phyloP scores from a whole-genome alignment of 2,888 invertebrate species.

The Platycheirus rosarum region DNA sequence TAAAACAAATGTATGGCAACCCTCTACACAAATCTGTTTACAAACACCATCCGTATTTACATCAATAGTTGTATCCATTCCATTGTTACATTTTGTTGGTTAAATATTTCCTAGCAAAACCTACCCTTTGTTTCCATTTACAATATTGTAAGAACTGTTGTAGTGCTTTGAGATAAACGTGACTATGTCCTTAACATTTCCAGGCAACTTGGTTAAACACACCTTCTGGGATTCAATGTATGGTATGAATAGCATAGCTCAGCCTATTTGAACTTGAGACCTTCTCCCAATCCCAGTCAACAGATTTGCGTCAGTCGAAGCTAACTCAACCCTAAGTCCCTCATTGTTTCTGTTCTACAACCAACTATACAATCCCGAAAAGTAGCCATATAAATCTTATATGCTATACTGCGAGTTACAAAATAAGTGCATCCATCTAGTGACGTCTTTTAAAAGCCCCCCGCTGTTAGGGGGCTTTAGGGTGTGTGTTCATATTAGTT shows the following conservation, averaged over 20 bases:
- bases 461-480: not conserved
- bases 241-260: too few relatives aligned
- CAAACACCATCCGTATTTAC: not conserved
- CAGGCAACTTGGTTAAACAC: too few relatives aligned
- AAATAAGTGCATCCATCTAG: constrained; percentile 8
- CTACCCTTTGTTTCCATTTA: constrained; percentile 22
- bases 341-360: too few relatives aligned
- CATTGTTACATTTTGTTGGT: constrained; percentile 1
- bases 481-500: not conserved
- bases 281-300: too few relatives aligned
- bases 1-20: not conserved
- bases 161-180: constrained; percentile 19
- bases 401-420: constrained; percentile 1
- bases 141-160: not conserved
- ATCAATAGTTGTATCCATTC: not conserved
- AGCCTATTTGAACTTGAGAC: too few relatives aligned
- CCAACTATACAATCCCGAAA: too few relatives aligned
- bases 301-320: too few relatives aligned
- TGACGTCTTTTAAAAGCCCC: too few relatives aligned
- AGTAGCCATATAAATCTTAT: too few relatives aligned
- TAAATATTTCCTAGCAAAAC: not conserved
- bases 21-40: not conserved
- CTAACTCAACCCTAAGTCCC: too few relatives aligned
- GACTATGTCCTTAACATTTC: not conserved
- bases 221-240: too few relatives aligned